Percentiles rank a stretch among this genome's conserved stretches.
Evolutionary conservation across 2,113 vertebrate genomes (phyloP).

Genomic region (Rhynchomys soricoides): DNA sequence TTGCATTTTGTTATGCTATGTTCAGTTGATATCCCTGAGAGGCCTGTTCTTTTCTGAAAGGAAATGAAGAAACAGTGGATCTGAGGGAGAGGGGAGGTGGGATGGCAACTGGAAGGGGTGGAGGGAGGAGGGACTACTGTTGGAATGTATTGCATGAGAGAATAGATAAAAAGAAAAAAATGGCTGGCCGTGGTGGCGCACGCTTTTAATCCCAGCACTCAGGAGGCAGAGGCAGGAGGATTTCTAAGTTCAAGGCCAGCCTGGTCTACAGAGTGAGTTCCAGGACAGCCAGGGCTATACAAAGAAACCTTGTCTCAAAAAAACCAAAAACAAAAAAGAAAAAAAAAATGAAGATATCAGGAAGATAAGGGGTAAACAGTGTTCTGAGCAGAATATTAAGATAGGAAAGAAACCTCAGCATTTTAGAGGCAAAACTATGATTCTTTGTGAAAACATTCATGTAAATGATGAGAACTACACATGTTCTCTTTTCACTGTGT

Average conservation of each 20-base stretch:
- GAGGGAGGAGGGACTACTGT: too few species aligned
- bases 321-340: too few species aligned
- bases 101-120: not conserved
- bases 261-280: too few species aligned
- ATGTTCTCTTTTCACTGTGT: not conserved
- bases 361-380: not conserved
- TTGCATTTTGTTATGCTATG: not conserved
- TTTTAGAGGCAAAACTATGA: not conserved
- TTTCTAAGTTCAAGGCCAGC: too few species aligned
- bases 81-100: not conserved
- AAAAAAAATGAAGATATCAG: not conserved
- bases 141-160: not conserved
- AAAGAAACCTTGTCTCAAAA: too few species aligned
- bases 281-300: too few species aligned
- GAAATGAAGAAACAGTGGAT: not conserved
- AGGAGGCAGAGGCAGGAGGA: too few species aligned
- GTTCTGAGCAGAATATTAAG: conserved; percentile 7
- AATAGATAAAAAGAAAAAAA: not conserved
- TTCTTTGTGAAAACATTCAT: not conserved
- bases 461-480: not conserved
- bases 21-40: not conserved
- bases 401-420: not conserved
- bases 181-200: too few species aligned
- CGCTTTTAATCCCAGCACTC: too few species aligned
- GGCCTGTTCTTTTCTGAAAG: not conserved